These are phyloP conservation scores for Naso thynnoides DNA, from an alignment of 2,797 vertebrate species.

Conservation along the genomic window DNA sequence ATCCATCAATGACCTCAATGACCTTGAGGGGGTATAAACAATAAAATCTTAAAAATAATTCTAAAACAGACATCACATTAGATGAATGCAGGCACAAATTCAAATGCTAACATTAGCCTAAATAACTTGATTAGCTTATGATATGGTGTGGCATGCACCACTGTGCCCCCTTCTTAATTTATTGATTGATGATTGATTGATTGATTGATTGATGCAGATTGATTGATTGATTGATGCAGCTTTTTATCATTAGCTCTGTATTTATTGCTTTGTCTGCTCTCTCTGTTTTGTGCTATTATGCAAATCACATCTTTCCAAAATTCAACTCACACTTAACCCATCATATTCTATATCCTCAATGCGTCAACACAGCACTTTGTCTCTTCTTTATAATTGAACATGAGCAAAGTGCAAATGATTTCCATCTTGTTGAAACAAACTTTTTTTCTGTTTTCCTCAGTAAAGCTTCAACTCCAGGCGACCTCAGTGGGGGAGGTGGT, in stretches of 20 bases:
- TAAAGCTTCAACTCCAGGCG: conserved; percentile 96
- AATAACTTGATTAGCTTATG: neutral
- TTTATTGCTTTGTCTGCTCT: neutral
- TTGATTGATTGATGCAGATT: no score
- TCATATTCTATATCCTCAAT: neutral
- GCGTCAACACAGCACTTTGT: conserved; percentile 8
- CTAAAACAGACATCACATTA: no score
- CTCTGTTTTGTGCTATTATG: neutral
- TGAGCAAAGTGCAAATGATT: conserved; percentile 1
- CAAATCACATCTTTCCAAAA: neutral
- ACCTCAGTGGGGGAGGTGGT: conserved; percentile 95
- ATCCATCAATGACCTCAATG: no score
- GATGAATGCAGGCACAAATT: neutral
- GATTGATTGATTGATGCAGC: conserved; percentile 8
- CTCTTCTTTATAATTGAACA: neutral
- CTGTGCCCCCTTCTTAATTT: no score
- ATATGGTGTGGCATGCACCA: neutral
- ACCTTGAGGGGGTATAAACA: no score
- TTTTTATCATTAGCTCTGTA: neutral
- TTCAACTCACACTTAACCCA: no score
- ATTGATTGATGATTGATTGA: no score
- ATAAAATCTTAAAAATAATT: no score
- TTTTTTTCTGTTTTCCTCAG: conserved; percentile 72
- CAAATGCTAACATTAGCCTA: neutral
- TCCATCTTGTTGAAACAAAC: conserved; percentile 4